Conservation (phyloP, 2,113 vertebrate species). For the Sciurus niger region DNA sequence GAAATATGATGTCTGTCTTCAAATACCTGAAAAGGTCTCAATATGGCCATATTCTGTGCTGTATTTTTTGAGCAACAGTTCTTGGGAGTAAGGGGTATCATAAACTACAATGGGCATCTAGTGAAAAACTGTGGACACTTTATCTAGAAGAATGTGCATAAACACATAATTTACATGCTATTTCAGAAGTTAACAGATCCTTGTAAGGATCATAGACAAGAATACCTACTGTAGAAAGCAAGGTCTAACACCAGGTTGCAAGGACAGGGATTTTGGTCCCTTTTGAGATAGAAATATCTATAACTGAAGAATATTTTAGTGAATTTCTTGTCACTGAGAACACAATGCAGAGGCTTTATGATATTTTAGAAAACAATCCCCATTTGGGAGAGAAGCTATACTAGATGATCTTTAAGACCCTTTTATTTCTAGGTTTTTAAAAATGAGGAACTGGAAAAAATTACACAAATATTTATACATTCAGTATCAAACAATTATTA, state of each 20-base stretch:
- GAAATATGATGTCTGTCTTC: background rate
- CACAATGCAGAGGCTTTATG: background rate
- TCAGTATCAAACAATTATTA: background rate
- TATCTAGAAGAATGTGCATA: background rate
- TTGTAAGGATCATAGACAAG: background rate
- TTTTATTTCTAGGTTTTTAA: slow-evolving; percentile 29
- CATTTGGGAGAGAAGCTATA: background rate
- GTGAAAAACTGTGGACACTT: background rate
- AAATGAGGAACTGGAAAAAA: background rate
- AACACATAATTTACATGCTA: background rate
- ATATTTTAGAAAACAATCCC: background rate
- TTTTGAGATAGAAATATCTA: background rate
- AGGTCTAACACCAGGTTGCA: background rate
- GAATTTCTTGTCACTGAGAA: background rate
- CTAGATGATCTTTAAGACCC: background rate
- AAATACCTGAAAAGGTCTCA: background rate
- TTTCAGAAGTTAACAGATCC: background rate
- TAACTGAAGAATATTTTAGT: background rate
- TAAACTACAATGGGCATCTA: background rate
- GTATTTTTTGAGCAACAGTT: background rate
- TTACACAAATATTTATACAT: background rate
- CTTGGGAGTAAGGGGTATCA: background rate
- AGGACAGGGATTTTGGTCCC: background rate
- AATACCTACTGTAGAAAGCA: background rate
- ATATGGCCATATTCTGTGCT: background rate